phyloP scores from a whole-genome alignment of 2,113 vertebrate species.

The Hylia prasina region DNA sequence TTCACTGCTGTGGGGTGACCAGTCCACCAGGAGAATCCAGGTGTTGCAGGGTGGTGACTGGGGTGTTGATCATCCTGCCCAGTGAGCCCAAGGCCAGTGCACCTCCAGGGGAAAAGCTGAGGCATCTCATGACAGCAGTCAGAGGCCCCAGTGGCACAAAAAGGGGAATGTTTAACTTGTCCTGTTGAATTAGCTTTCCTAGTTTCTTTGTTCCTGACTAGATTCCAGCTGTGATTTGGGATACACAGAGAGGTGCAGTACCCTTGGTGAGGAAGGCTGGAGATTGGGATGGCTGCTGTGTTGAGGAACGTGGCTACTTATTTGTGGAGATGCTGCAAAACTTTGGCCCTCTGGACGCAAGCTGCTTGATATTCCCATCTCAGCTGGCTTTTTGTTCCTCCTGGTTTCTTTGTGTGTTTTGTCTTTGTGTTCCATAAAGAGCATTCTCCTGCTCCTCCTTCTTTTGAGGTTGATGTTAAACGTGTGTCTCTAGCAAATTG shows the following conservation, averaged over 20 bases:
- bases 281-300: background rate
- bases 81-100: background rate
- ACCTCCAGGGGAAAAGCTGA: background rate
- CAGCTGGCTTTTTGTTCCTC: background rate
- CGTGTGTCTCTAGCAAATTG: background rate
- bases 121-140: background rate
- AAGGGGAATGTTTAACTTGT: background rate
- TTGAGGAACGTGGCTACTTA: accelerated
- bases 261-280: background rate
- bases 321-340: background rate
- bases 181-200: background rate
- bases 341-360: background rate
- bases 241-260: constrained; percentile 6
- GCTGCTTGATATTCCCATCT: background rate
- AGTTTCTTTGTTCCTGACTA: background rate
- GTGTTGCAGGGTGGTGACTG: background rate
- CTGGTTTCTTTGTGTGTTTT: background rate
- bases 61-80: background rate
- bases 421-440: background rate
- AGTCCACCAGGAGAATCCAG: background rate
- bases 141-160: background rate
- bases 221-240: constrained; percentile 23
- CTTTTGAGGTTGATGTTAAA: background rate
- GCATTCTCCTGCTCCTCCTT: background rate
- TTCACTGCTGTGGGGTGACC: background rate